Evolutionary conservation across 2,888 invertebrate genomes (phyloP), one percentile per base, ranked within the genome.

Genomic region (Elegia similella): DNA sequence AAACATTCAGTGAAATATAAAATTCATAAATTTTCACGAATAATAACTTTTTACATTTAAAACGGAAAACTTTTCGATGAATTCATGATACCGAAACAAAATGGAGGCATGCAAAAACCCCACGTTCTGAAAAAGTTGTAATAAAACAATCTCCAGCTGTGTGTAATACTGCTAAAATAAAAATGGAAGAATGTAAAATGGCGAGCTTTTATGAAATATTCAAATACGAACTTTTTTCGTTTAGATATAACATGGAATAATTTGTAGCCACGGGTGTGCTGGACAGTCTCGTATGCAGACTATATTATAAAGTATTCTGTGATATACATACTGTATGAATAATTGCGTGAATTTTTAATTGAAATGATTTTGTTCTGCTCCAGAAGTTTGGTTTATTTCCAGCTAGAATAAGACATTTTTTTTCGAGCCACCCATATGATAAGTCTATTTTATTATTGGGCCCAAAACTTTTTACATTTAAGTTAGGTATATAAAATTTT

Each of bases 141-240:
- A 80, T 80, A 81, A 84, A 86, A 86, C 84, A 84, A 85, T 86
- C 74, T 80, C 72, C 72, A 78, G 72, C 75, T 68, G 76, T 71
- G 72, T 76, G 80, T 81, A 80, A 84, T 80, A 76, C 78, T 72
- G 75, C 78, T 76, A 81, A 82, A 81, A 84, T 80, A 77, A 78
- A 76, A 78, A 78, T 66, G 73, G 74, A 79, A 78, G 76, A 80
- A 82, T 85, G 80, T 78, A 70, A 79, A 84, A 82, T 72, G 75
- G 76, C 72, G 67, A 75, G 75, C 80, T 73, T 82, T 82, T 76
- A 75, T 75, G 69, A 65, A 79, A 82, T 77, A 77, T 77, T 81
- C 62, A 65, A 62, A 67, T 66, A 44, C 6, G 29, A 55, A 43
- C 30, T 55, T 55, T 54, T 55, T 65, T 76, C 60, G 55, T 62